Percentiles rank a stretch among this genome's conserved stretches.
Conservation (phyloP, 2,888 invertebrate genomes). For the Reticulitermes lucifugus region DNA sequence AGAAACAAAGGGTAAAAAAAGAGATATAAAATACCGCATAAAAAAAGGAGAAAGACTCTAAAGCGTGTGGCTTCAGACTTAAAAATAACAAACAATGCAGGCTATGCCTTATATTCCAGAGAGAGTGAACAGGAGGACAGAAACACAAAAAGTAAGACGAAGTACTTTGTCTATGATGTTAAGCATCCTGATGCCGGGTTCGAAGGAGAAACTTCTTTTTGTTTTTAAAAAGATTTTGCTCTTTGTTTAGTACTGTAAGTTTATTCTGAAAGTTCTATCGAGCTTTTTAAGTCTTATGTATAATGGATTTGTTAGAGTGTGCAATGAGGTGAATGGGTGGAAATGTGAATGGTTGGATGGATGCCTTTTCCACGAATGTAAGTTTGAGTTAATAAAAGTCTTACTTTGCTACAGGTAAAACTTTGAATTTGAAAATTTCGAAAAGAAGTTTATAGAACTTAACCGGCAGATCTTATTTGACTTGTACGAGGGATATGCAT, state of each 20-base stretch:
- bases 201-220: not conserved
- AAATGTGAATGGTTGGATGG: not conserved
- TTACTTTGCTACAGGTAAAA: slow-evolving; percentile 2
- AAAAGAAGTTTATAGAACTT: not conserved
- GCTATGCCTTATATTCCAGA: not conserved
- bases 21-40: not conserved
- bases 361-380: not conserved
- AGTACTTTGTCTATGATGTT: not conserved
- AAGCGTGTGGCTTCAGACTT: not conserved
- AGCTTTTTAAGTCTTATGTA: slow-evolving; percentile 5
- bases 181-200: slow-evolving; percentile 7
- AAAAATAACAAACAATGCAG: not conserved
- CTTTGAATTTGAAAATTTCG: not conserved
- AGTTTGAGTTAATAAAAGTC: not conserved
- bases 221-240: not conserved
- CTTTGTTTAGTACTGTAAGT: not conserved
- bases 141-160: not conserved
- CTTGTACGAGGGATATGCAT: not conserved
- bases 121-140: not conserved
- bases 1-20: not conserved
- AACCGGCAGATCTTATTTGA: not conserved
- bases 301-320: slow-evolving; percentile 14
- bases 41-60: not conserved
- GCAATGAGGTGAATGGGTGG: slow-evolving; percentile 16
- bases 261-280: slow-evolving; percentile 6